Evolutionary conservation across 2,888 invertebrate species (phyloP).

Genomic region (Acanthopleura granulata): DNA sequence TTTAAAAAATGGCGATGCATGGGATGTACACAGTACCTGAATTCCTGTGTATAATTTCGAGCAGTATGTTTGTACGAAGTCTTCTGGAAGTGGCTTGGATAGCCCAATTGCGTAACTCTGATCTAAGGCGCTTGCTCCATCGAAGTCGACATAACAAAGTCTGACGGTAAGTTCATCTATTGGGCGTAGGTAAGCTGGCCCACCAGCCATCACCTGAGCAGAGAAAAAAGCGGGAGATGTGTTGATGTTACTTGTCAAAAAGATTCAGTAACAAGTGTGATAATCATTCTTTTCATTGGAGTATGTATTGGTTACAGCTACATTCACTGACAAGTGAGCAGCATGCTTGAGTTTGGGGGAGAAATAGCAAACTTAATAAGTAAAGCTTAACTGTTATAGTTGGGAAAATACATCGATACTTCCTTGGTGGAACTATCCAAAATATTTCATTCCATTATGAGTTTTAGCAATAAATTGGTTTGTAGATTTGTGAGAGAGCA

Average conservation of each 20-base stretch:
- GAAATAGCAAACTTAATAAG: no score
- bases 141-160: slow-evolving; percentile 66
- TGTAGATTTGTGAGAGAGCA: slow-evolving; percentile 27
- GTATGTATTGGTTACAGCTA: no score
- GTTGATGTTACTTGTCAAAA: no score
- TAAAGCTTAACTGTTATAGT: no score
- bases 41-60: slow-evolving; percentile 58
- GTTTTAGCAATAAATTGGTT: not conserved
- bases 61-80: slow-evolving; percentile 58
- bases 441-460: no score
- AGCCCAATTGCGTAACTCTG: slow-evolving; percentile 53
- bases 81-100: slow-evolving; percentile 42
- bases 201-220: slow-evolving; percentile 64
- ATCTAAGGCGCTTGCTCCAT: slow-evolving; percentile 58
- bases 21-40: slow-evolving; percentile 42
- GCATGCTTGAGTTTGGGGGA: no score
- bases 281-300: no score
- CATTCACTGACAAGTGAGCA: no score
- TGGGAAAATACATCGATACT: no score
- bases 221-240: not conserved
- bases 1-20: not conserved
- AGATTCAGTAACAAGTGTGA: not conserved
- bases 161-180: slow-evolving; percentile 60
- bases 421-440: no score
- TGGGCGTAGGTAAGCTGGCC: slow-evolving; percentile 63